A percentile compares a stretch with the other conserved stretches of the same genome.
phyloP scores from a whole-genome alignment of 2,797 vertebrate genomes.

The Eulemur coronatus region DNA sequence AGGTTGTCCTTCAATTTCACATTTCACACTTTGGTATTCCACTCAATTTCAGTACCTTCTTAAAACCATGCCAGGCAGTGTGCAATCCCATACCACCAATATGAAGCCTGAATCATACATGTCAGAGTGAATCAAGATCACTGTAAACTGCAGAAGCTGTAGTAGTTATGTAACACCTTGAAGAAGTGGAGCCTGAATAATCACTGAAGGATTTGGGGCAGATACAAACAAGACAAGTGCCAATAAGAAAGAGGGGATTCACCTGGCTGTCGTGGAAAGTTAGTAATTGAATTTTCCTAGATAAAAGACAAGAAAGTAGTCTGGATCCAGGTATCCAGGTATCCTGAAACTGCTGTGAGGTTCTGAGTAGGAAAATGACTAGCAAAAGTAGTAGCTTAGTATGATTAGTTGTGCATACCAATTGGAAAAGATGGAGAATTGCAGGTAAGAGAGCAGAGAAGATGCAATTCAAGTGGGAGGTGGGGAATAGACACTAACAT shows the following conservation, averaged over 20 bases:
- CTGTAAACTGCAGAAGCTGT: neutral
- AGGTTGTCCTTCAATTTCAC: neutral
- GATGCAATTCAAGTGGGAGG: neutral
- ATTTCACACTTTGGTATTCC: neutral
- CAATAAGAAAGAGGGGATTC: neutral
- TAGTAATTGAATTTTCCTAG: neutral
- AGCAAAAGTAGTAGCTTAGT: neutral
- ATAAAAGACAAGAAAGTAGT: neutral
- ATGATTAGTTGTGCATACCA: neutral
- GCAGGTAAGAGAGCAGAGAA: neutral
- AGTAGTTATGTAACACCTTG: neutral
- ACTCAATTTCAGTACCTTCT: neutral
- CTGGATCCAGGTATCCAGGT: neutral
- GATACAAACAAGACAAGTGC: neutral
- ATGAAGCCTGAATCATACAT: neutral
- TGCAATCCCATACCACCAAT: neutral
- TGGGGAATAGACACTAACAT: neutral
- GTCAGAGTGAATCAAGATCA: neutral
- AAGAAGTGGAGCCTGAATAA: neutral
- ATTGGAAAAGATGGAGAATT: neutral
- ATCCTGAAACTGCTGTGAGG: neutral
- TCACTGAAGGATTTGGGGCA: neutral
- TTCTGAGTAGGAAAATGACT: neutral
- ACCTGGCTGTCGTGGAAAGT: neutral
- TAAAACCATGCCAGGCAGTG: neutral